Evolutionary conservation across 2,797 vertebrate genomes (phyloP), one percentile per base, ranked within the genome.

Genomic region (Chelmon rostratus): DNA sequence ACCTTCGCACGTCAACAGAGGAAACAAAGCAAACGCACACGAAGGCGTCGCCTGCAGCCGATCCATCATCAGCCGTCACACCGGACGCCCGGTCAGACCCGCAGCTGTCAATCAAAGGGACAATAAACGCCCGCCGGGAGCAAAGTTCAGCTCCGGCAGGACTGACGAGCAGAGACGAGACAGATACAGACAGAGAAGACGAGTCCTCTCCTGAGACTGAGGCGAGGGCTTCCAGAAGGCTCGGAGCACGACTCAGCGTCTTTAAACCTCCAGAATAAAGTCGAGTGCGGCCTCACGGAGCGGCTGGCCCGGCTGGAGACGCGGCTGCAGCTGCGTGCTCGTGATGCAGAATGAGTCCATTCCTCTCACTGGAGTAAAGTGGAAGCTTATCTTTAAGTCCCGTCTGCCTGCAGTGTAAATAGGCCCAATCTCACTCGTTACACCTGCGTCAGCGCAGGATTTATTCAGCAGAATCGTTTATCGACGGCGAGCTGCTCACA

Each of bases 21-120:
- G 56, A 69, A 69, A 53, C 31, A 58, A 42, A 73, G 40, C 5
- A 23, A 70, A 56, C 25, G 47, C 47, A 33, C 68, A 25, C 47
- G 28, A 66, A 74, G 25, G 3, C 58, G 0, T 25, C 52, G 54
- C 72, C 82, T 53, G 23, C 73, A 78, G 79, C 73, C 49, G 69
- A 65, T 71, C 61, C 56, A 1, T 79, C 85, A 59, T 63, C 70
- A 35, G 68, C 78, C 67, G 73, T 84, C 77, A 81, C 33, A 0
- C 25, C 0, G 8, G 46, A 57, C 33, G 19, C 42, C 21, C 31
- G n/a, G 56, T 67, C 78, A 12, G 40, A 56, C 47, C 65, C 23
- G 1, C n/a, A 81, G 57, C 74, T 46, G 68, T 83, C 86, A 79
- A 35, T 88, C 82, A 83, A 19, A 31, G 38, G 25, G 49, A 79